These are phyloP conservation scores for Bolinopsis microptera DNA, from an alignment of 37 sponge, comb jelly and placozoan genomes.

Conservation along the genomic window DNA sequence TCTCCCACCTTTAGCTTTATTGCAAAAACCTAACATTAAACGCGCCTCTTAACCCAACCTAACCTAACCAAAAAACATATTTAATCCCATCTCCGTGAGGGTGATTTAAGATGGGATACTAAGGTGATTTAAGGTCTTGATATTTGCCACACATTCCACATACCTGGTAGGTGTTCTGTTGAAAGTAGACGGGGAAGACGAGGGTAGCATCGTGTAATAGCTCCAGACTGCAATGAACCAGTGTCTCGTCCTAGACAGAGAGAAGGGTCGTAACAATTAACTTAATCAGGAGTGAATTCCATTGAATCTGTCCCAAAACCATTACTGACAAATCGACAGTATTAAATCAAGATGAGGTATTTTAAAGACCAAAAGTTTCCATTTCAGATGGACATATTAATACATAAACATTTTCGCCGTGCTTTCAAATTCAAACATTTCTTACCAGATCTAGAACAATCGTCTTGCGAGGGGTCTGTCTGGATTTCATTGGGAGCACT, in stretches of 20 bases:
- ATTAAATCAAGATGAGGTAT: too few relatives aligned
- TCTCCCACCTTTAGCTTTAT: too few relatives aligned
- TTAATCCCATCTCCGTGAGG: too few relatives aligned
- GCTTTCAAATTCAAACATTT: too few relatives aligned
- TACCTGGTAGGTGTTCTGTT: slow-evolving; percentile 72
- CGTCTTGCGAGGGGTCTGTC: slow-evolving; percentile 81
- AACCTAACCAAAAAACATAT: background rate
- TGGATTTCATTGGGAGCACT: slow-evolving; percentile 82
- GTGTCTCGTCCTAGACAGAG: slow-evolving; percentile 85
- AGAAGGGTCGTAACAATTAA: background rate
- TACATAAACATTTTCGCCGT: too few relatives aligned
- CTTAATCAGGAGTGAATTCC: background rate
- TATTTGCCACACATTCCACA: too few relatives aligned
- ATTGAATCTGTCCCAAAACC: background rate
- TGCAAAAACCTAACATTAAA: background rate
- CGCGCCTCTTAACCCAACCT: background rate
- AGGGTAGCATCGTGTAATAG: slow-evolving; percentile 75
- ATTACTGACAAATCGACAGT: too few relatives aligned
- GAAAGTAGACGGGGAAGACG: slow-evolving; percentile 75
- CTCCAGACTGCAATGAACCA: slow-evolving; percentile 92
- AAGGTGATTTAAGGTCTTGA: too few relatives aligned
- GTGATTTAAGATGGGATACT: too few relatives aligned
- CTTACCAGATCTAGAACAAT: slow-evolving; percentile 89
- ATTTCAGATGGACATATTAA: too few relatives aligned
- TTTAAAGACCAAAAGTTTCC: too few relatives aligned